Evolutionary conservation across 2,113 vertebrate genomes (phyloP).

Genomic region (Paraplagusia blochii): DNA sequence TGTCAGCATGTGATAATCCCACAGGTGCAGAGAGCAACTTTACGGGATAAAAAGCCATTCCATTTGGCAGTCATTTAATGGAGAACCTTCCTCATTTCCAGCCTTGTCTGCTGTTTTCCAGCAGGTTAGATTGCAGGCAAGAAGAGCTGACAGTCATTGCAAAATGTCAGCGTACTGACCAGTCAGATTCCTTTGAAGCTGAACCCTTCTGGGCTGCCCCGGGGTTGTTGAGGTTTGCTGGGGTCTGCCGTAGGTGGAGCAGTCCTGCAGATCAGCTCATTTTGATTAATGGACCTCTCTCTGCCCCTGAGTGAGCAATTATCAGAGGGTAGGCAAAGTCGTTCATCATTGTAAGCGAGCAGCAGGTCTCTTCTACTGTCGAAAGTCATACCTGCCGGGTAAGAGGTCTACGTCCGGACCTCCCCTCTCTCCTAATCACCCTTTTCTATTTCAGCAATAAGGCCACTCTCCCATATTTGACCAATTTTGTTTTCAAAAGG

Average conservation of each 20-base stretch:
- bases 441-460: constrained; percentile 16
- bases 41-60: constrained; percentile 33
- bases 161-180: constrained; percentile 44
- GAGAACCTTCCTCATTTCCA: constrained; percentile 7
- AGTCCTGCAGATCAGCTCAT: constrained; percentile 65
- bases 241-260: constrained; percentile 52
- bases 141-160: constrained; percentile 27
- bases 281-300: constrained; percentile 83
- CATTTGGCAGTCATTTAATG: constrained; percentile 31
- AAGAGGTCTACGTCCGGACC: constrained; percentile 29
- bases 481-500: constrained; percentile 30
- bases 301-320: constrained; percentile 82
- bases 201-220: constrained; percentile 46
- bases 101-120: constrained; percentile 17
- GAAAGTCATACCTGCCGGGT: constrained; percentile 61
- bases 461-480: constrained; percentile 28
- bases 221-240: constrained; percentile 38
- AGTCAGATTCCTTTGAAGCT: constrained; percentile 37
- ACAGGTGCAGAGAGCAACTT: constrained; percentile 21
- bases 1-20: constrained; percentile 32
- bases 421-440: constrained; percentile 12
- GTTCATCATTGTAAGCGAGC: constrained; percentile 77
- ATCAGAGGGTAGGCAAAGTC: constrained; percentile 77
- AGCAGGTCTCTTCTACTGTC: constrained; percentile 57
- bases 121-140: constrained; percentile 21